A percentile compares a stretch with the other conserved stretches of the same genome.
phyloP scores from a whole-genome alignment of 2,113 vertebrate genomes.

The Eonycteris spelaea region DNA sequence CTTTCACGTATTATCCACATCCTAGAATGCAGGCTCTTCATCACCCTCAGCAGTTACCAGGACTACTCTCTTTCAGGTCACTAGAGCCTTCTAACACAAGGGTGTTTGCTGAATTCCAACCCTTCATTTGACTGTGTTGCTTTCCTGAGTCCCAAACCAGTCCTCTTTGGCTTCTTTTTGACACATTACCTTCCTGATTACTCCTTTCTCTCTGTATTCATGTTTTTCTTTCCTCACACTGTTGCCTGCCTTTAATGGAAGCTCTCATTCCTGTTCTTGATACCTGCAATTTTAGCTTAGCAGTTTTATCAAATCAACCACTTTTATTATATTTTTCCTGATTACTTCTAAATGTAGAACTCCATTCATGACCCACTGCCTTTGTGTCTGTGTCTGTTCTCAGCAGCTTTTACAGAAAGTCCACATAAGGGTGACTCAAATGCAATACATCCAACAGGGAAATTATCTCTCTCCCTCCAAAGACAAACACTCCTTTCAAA shows the following conservation, averaged over 20 bases:
- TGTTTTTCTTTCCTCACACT: background rate
- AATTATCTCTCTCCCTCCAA: background rate
- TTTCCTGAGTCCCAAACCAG: background rate
- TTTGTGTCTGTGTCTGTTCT: background rate
- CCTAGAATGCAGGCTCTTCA: background rate
- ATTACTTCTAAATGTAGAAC: background rate
- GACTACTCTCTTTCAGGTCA: background rate
- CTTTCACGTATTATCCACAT: rapidly evolving
- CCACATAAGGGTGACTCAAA: background rate
- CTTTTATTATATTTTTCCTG: background rate
- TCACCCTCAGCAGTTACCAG: no score
- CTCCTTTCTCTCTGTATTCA: background rate
- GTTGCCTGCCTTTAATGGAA: background rate
- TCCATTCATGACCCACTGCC: background rate
- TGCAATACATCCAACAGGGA: background rate
- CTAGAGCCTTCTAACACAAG: background rate
- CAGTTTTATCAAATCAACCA: background rate
- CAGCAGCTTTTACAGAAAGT: background rate
- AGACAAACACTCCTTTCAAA: background rate
- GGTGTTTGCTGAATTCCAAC: background rate
- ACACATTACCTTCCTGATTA: background rate
- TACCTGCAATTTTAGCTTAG: background rate
- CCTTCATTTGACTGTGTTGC: background rate
- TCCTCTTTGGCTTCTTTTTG: background rate
- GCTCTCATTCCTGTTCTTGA: background rate